Evolutionary conservation across 35 echinoderm and acorn worm genomes (phyloP).

Genomic region (Heliocidaris tuberculata): DNA sequence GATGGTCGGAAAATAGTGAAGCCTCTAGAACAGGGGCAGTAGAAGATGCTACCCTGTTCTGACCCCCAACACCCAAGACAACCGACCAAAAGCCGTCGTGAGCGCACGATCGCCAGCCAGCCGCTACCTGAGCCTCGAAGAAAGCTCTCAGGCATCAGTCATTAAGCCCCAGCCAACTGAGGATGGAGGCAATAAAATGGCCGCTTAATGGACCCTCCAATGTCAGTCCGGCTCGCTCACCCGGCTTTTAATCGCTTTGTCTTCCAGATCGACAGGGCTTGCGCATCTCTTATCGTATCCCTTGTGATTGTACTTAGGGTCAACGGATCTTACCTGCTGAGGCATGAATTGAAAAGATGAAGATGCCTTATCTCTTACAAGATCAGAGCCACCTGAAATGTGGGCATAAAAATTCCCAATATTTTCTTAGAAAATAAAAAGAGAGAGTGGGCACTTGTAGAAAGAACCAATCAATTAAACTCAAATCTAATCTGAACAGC

Average conservation of each 20-base stretch:
- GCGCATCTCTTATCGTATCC: neutral
- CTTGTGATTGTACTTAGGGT: neutral
- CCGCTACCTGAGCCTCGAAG: neutral
- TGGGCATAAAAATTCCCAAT: neutral
- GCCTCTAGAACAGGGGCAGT: neutral
- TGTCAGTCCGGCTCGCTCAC: neutral
- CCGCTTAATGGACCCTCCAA: conserved; percentile 21
- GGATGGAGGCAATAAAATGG: conserved; percentile 28
- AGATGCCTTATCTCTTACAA: neutral
- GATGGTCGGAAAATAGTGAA: neutral
- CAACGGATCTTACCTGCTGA: neutral
- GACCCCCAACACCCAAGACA: neutral
- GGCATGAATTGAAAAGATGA: neutral
- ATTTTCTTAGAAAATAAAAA: neutral
- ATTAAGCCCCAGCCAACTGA: neutral
- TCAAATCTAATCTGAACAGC: neutral
- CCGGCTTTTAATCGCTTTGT: neutral
- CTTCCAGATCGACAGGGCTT: neutral
- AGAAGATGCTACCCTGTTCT: neutral
- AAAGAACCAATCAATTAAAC: neutral
- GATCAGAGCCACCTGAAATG: neutral
- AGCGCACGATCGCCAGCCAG: neutral
- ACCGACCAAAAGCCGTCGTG: neutral
- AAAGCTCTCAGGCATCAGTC: conserved; percentile 22
- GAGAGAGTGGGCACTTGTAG: neutral